Conservation (phyloP, 2,888 invertebrate genomes). For the Drosophila mimetica region DNA sequence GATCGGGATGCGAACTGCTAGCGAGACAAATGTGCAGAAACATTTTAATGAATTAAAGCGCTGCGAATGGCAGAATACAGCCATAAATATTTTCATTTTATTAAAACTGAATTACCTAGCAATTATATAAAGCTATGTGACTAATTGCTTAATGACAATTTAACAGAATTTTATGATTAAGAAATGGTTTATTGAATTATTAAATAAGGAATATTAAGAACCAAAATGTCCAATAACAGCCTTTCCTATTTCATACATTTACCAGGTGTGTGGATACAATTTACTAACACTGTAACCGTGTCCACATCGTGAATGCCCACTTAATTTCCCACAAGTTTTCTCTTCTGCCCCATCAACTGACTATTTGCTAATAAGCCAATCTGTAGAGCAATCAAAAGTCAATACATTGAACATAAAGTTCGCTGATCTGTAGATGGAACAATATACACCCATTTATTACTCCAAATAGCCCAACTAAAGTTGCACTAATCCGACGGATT, state of each 20-base stretch:
- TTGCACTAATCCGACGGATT: conserved; percentile 59
- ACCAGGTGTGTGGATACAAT: neutral
- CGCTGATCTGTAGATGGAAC: conserved; percentile 50
- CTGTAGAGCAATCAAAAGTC: conserved; percentile 73
- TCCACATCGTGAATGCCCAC: neutral
- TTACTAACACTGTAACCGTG: neutral
- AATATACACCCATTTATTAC: conserved; percentile 69
- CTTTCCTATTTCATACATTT: neutral
- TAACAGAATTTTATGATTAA: no score
- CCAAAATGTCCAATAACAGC: neutral
- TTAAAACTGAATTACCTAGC: conserved; percentile 39
- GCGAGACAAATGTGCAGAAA: conserved; percentile 59
- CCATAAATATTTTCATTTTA: conserved; percentile 41
- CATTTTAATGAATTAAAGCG: conserved; percentile 75
- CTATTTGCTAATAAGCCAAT: conserved; percentile 67
- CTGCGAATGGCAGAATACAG: conserved; percentile 45
- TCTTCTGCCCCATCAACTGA: conserved; percentile 6
- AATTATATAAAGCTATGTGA: neutral
- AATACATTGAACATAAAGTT: conserved; percentile 67
- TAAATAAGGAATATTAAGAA: neutral
- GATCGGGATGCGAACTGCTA: conserved; percentile 25
- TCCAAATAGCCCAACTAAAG: conserved; percentile 63
- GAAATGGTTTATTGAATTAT: no score
- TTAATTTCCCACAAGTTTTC: conserved; percentile 8
- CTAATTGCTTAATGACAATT: no score